These are phyloP conservation scores for Euclidia mi DNA, from an alignment of 2,888 invertebrate genomes.

Conservation along the genomic window DNA sequence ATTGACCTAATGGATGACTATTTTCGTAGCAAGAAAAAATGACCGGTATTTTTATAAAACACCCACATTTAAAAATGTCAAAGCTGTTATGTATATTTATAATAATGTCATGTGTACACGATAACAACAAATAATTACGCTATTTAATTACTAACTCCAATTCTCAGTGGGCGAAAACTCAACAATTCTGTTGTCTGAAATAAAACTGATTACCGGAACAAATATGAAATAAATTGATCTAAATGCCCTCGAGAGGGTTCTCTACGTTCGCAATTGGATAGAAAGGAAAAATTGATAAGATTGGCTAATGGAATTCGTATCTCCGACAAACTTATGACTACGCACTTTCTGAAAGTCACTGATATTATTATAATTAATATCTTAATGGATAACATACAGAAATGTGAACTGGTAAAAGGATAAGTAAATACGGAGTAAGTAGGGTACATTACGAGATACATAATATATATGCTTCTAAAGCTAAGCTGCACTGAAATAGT, in stretches of 20 bases:
- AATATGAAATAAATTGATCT: conserved; percentile 57
- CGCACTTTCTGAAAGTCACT: conserved; percentile 1
- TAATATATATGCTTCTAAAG: conserved; percentile 7
- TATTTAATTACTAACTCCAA: conserved; percentile 16
- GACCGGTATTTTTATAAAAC: not conserved
- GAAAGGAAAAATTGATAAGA: conserved; percentile 51
- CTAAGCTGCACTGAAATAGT: conserved; percentile 26
- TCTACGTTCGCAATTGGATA: conserved; percentile 46
- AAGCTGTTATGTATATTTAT: no score
- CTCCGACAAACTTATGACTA: conserved; percentile 16
- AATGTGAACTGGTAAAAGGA: no score
- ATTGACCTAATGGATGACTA: conserved; percentile 4
- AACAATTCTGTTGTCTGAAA: conserved; percentile 28
- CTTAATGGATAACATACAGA: no score
- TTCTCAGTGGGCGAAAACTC: conserved; percentile 26
- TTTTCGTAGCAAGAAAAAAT: not conserved
- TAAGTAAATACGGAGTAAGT: no score
- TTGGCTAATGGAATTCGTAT: conserved; percentile 38
- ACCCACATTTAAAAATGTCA: not conserved
- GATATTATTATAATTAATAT: conserved; percentile 4
- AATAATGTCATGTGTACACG: no score
- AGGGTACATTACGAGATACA: no score
- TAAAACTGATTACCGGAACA: conserved; percentile 38
- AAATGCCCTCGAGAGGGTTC: conserved; percentile 55
- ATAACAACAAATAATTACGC: conserved; percentile 2